Percentiles rank a stretch among this genome's conserved stretches.
These are phyloP conservation scores for Dusona sp. DNA, from an alignment of 2,888 invertebrate species.

Conservation along the genomic window DNA sequence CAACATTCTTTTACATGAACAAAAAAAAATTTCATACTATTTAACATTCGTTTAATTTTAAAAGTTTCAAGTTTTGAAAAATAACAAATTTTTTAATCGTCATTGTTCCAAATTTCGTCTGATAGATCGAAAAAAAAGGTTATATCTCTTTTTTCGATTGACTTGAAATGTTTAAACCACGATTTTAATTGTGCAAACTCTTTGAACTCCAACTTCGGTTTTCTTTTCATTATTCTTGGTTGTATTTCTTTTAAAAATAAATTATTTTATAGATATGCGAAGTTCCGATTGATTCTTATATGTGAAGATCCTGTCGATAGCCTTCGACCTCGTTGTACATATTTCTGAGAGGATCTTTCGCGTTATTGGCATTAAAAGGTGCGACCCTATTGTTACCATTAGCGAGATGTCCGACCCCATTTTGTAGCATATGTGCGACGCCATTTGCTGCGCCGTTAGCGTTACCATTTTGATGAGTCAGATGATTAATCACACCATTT, in stretches of 20 bases:
- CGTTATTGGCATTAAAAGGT: slow-evolving; percentile 74
- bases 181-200: background rate
- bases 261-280: slow-evolving; percentile 12
- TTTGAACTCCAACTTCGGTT: slow-evolving; percentile 22
- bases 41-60: no score
- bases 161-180: background rate
- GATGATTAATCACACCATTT: slow-evolving; percentile 78
- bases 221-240: background rate
- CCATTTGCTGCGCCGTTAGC: slow-evolving; percentile 75
- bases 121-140: background rate
- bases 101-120: background rate
- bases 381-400: slow-evolving; percentile 80
- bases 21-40: background rate
- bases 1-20: background rate
- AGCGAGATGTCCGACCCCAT: slow-evolving; percentile 78
- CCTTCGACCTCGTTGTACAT: slow-evolving; percentile 85
- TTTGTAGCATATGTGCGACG: slow-evolving; percentile 76
- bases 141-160: background rate
- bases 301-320: slow-evolving; percentile 81
- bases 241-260: slow-evolving; percentile 5
- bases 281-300: slow-evolving; percentile 67
- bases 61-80: background rate
- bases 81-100: background rate
- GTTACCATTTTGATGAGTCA: slow-evolving; percentile 76
- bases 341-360: slow-evolving; percentile 77